Evolutionary conservation across 1,140 invertebrate species (phyloP), one percentile per base, ranked within the genome.

Genomic region (Bombus terrestris): DNA sequence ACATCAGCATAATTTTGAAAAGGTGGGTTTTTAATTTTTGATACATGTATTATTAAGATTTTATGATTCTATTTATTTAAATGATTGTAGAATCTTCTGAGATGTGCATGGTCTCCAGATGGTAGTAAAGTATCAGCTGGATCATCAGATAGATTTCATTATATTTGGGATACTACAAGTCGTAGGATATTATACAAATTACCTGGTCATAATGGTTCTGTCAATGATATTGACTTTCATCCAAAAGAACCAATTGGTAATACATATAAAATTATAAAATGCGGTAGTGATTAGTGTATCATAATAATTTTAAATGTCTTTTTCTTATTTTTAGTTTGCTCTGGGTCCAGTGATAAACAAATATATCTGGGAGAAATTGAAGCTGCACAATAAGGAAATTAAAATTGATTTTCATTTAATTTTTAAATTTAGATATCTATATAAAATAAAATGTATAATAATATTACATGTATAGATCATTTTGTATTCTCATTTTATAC

Each of bases 1-100:
- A 1, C 98, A 99, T 96, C 98, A 99, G 92, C 99, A 99, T 95
- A 99, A 99, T 95, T 99, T 99, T 96, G 99, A 99, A 96, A 99
- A 99, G 96, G 98, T 98, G 13, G 32, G 0, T 35, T 53, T 78
- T 69, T 8, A 59, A 57, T 25, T 18, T 43, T 35, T 35, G 12
- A 15, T 32, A 13, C 18, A 66, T 39, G 5, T 35, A 35, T 41
- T 5, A 9, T 47, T 81, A 1, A 75, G 32, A 25, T 10, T 62
- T 76, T 15, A 53, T 22, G 41, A 85, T 39, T 25, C 28, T 32
- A 35, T 47, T n/a, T 62, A 41, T 43, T 37, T 8, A 28, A 69
- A 81, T 74, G 39, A 43, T 71, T 79, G 13, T 64, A 96, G 97
- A 98, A 98, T 95, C 95, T 95, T 82, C 91, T 98, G 62, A 96